phyloP scores from a whole-genome alignment of 2,797 vertebrate genomes.

The Mareca penelope region DNA sequence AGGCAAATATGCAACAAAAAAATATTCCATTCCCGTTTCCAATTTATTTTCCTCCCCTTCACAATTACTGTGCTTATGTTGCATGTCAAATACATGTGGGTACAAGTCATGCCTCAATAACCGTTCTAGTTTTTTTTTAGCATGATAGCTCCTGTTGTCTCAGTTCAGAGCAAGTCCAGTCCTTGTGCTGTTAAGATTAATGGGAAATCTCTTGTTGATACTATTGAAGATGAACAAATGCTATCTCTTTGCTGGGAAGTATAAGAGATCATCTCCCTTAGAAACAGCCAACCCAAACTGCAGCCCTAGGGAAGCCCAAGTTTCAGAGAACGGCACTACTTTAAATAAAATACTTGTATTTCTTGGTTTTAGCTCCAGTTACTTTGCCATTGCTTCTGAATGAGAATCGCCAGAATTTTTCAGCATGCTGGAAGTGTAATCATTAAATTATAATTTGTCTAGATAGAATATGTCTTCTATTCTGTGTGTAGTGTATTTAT shows the following conservation, averaged over 20 bases:
- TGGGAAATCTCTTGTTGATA: background rate
- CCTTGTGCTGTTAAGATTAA: background rate
- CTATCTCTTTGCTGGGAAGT: background rate
- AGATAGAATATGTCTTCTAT: background rate
- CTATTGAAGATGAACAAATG: background rate
- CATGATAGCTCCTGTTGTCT: background rate
- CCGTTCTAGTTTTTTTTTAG: background rate
- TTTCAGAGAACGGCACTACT: background rate
- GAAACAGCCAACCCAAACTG: background rate
- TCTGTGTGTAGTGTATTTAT: background rate
- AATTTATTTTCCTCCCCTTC: background rate
- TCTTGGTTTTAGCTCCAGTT: background rate
- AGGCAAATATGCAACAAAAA: background rate
- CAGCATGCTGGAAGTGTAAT: background rate
- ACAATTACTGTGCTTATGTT: background rate
- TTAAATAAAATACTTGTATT: background rate
- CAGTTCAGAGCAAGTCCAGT: background rate
- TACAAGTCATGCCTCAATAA: background rate
- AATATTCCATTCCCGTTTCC: rapidly evolving
- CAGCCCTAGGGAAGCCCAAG: background rate
- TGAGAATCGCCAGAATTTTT: background rate
- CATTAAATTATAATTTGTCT: constrained; percentile 13
- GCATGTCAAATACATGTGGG: rapidly evolving
- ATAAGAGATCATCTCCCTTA: background rate
- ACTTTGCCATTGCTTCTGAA: background rate